Percentiles rank a stretch among this genome's conserved stretches.
Evolutionary conservation across 2,797 vertebrate species (phyloP).

Genomic region (Gadopsis bispinosus): DNA sequence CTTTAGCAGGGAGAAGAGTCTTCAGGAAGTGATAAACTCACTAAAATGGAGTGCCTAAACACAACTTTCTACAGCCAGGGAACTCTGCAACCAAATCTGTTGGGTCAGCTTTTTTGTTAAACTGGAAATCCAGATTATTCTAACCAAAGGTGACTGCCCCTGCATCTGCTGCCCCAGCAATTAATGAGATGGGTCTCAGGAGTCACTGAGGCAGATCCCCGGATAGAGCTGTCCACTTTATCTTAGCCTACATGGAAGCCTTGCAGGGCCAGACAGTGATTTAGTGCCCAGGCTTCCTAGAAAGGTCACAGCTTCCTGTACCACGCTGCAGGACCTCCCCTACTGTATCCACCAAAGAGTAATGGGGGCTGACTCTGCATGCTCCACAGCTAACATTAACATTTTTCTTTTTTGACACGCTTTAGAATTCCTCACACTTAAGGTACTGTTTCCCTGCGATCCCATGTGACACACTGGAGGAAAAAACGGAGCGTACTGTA

Average conservation of each 20-base stretch:
- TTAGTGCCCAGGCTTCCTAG: constrained; percentile 73
- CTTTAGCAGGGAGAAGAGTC: not conserved
- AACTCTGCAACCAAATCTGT: constrained; percentile 53
- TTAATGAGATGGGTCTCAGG: constrained; percentile 83
- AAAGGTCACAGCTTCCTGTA: constrained; percentile 84
- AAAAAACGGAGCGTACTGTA: not conserved
- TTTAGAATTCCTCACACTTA: constrained; percentile 42
- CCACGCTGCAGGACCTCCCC: constrained; percentile 74
- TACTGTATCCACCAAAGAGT: constrained; percentile 71
- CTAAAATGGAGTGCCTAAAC: constrained; percentile 6
- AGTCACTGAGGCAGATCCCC: constrained; percentile 82
- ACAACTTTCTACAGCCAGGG: constrained; percentile 43
- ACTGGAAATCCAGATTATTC: constrained; percentile 79
- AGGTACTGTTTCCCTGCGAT: constrained; percentile 34
- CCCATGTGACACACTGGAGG: not conserved
- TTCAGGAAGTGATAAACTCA: constrained; percentile 27
- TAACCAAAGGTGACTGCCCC: constrained; percentile 82
- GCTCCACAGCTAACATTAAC: constrained; percentile 71
- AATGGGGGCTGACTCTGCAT: constrained; percentile 72
- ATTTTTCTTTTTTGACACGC: constrained; percentile 73
- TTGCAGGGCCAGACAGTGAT: constrained; percentile 82
- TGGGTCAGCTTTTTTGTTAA: constrained; percentile 68
- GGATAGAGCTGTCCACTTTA: constrained; percentile 85
- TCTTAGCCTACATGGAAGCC: constrained; percentile 78
- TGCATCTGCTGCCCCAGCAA: constrained; percentile 79